Evolutionary conservation across 2,888 invertebrate species (phyloP), one percentile per base, ranked within the genome.

Genomic region (Nycteola revayana): DNA sequence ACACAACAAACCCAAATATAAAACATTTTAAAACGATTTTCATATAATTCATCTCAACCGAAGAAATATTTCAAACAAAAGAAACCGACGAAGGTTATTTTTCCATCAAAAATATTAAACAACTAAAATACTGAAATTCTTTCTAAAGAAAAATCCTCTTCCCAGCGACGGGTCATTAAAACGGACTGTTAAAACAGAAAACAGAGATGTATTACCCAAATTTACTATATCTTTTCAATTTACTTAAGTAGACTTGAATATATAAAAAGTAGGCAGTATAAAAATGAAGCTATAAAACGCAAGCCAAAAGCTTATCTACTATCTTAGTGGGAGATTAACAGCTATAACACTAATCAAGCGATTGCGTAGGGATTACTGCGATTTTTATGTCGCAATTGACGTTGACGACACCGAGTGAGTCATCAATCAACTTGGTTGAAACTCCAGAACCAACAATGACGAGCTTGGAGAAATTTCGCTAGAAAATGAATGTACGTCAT

Each of bases 261-360:
- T 70, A 70, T 74, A 72, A 75, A 69, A 69, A 75, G 73, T 62
- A 61, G 57, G 56, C 55, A 65, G 44, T 74, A 81, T 81, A 82
- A 82, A 82, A 81, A 65, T 71, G 67, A 58, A 44, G 66, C 67
- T 67, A 75, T 81, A 80, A 83, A 83, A 79, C 64, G 54, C 18
- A 7, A 7, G 54, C 54, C 39, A 57, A 57, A 60, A 65, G 57
- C 62, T 66, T 58, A 66, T 65, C 62, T 62, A 63, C 74, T 70
- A 69, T 75, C 74, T 75, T 66, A 63, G 69, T 68, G 64, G 66
- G 72, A 81, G 83, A 85, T 85, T 84, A 85, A 83, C 75, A 77
- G 75, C 80, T 55, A 82, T 82, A 84, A n/a, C n/a, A n/a, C n/a
- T n/a, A n/a, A 85, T 85, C 82, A 82, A 82, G 84, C 82, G 77